A percentile compares a stretch with the other conserved stretches of the same genome.
Evolutionary conservation across 2,888 invertebrate genomes (phyloP).

Genomic region (Troglohyphantes excavatus): DNA sequence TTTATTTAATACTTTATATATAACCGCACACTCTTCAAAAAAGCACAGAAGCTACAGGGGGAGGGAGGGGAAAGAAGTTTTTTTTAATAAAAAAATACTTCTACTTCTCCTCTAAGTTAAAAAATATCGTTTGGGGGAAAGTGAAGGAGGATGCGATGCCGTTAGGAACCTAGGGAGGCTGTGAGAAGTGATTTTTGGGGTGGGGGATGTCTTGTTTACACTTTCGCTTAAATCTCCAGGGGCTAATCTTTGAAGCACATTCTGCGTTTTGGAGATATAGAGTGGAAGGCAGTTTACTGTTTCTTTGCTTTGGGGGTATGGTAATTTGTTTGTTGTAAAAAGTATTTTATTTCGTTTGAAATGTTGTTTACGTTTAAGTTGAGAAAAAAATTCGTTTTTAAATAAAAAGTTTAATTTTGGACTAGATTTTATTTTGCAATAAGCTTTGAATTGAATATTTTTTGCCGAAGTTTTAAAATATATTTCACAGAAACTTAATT

Average conservation of each 20-base stretch:
- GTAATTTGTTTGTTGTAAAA: too few relatives aligned
- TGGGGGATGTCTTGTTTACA: slow-evolving; percentile 56
- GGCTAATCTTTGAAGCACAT: slow-evolving; percentile 25
- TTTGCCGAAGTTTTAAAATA: too few relatives aligned
- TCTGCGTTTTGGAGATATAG: slow-evolving; percentile 34
- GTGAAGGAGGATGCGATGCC: slow-evolving; percentile 52
- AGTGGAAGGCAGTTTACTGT: slow-evolving; percentile 12
- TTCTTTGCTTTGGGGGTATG: too few relatives aligned
- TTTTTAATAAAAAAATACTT: slow-evolving; percentile 37
- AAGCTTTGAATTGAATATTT: too few relatives aligned
- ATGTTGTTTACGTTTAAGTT: too few relatives aligned
- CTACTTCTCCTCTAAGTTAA: slow-evolving; percentile 26
- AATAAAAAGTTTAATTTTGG: too few relatives aligned
- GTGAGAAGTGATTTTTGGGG: slow-evolving; percentile 28
- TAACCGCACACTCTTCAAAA: slow-evolving; percentile 67
- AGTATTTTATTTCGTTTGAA: too few relatives aligned
- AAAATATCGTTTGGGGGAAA: slow-evolving; percentile 66
- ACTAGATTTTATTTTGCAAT: too few relatives aligned
- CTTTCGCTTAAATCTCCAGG: slow-evolving; percentile 32
- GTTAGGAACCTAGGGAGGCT: slow-evolving; percentile 14
- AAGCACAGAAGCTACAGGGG: slow-evolving; percentile 39
- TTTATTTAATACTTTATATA: slow-evolving; percentile 75
- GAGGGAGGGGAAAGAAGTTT: slow-evolving; percentile 3
- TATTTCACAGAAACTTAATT: too few relatives aligned
- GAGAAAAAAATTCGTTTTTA: too few relatives aligned